Percentiles rank a stretch among this genome's conserved stretches.
phyloP scores from a whole-genome alignment of 2,113 vertebrate species.

The Notechis scutatus region DNA sequence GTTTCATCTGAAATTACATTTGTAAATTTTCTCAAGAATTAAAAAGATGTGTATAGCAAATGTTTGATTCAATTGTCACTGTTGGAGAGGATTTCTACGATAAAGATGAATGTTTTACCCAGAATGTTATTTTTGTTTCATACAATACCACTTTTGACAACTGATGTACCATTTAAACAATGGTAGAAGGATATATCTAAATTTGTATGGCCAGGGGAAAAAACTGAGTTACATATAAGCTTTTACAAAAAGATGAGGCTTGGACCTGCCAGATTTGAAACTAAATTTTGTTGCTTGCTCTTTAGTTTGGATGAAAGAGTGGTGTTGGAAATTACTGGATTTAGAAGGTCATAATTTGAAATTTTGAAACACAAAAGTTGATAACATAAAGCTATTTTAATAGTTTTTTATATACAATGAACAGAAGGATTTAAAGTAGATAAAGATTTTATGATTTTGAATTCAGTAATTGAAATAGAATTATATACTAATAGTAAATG shows the following conservation, averaged over 20 bases:
- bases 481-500: not conserved
- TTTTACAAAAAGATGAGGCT: not conserved
- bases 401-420: not conserved
- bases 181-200: not conserved
- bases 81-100: not conserved
- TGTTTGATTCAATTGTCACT: not conserved
- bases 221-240: not conserved
- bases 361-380: not conserved
- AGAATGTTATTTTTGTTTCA: not conserved
- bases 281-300: not conserved
- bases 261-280: not conserved
- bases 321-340: not conserved
- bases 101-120: not conserved
- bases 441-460: not conserved
- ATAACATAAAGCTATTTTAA: not conserved
- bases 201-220: not conserved
- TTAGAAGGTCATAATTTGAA: not conserved
- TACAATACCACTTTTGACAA: not conserved
- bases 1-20: not conserved
- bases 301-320: not conserved
- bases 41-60: not conserved
- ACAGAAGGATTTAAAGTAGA: not conserved
- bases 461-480: not conserved
- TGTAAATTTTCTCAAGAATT: not conserved
- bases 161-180: not conserved